Percentiles rank a stretch among this genome's conserved stretches.
phyloP scores from a whole-genome alignment of 2,888 invertebrate genomes.

The Acheta domesticus region DNA sequence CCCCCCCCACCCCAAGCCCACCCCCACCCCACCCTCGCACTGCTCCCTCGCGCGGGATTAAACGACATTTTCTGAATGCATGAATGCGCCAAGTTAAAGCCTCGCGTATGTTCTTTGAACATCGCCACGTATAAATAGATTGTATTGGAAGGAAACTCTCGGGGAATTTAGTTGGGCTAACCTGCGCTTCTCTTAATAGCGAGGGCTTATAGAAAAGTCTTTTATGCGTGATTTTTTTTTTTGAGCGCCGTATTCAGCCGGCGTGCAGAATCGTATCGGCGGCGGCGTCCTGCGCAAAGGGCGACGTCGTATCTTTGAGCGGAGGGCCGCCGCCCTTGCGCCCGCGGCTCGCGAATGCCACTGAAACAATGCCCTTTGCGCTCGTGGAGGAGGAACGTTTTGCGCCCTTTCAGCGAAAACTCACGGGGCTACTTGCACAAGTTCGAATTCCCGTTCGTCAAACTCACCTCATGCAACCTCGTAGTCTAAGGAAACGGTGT shows the following conservation, averaged over 20 bases:
- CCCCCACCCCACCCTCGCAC: neutral
- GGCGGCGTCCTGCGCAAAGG: neutral
- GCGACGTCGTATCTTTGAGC: neutral
- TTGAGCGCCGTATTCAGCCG: neutral
- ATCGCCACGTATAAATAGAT: conserved; percentile 4
- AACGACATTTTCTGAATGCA: conserved; percentile 18
- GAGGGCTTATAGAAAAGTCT: neutral
- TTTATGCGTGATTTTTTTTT: neutral
- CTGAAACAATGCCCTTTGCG: too few relatives aligned
- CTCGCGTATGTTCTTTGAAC: conserved; percentile 4
- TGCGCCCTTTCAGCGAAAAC: too few relatives aligned
- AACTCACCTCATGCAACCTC: too few relatives aligned
- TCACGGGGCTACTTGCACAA: too few relatives aligned
- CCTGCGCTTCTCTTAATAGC: neutral
- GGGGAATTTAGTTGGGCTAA: neutral
- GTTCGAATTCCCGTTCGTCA: too few relatives aligned
- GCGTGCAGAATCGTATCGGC: neutral
- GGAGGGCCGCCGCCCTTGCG: too few relatives aligned
- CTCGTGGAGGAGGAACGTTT: too few relatives aligned
- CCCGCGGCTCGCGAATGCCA: too few relatives aligned
- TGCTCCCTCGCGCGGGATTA: neutral
- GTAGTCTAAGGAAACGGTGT: too few relatives aligned
- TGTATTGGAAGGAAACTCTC: conserved; percentile 9
- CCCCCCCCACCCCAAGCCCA: neutral
- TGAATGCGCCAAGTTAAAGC: neutral